Conservation (phyloP, 2,797 vertebrate genomes). For the Protonibea diacanthus region DNA sequence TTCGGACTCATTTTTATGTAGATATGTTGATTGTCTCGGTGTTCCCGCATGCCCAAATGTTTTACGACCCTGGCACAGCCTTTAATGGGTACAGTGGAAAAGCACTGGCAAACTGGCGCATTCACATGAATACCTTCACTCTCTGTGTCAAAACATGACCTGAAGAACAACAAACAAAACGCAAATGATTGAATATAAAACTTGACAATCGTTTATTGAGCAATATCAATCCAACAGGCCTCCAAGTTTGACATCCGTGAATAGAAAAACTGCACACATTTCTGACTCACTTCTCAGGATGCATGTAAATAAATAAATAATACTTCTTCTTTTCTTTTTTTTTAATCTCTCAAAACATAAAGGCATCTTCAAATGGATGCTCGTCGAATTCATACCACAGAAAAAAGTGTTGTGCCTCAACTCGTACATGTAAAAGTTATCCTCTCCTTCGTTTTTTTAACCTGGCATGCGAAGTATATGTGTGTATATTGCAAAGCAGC, state of each 20-base stretch:
- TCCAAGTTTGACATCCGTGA: constrained; percentile 41
- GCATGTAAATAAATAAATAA: constrained; percentile 77
- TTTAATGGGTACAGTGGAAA: constrained; percentile 54
- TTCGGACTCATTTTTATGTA: not conserved
- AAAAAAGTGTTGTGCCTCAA: constrained; percentile 30
- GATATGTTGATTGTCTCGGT: not conserved
- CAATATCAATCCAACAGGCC: constrained; percentile 37
- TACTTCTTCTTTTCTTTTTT: constrained; percentile 30
- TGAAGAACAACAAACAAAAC: not conserved
- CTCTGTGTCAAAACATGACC: not conserved
- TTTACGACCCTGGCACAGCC: constrained; percentile 45
- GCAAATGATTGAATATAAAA: constrained; percentile 30
- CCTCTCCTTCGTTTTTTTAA: constrained; percentile 23
- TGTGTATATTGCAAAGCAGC: constrained; percentile 44
- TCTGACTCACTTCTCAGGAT: constrained; percentile 35
- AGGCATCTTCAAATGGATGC: constrained; percentile 26
- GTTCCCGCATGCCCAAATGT: constrained; percentile 34
- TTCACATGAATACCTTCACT: not conserved
- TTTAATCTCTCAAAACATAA: constrained; percentile 47
- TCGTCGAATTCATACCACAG: constrained; percentile 26
- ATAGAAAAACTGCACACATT: constrained; percentile 61
- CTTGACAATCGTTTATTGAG: constrained; percentile 73
- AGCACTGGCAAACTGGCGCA: constrained; percentile 3
- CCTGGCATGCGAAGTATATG: constrained; percentile 23
- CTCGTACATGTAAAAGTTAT: constrained; percentile 38